A percentile compares a stretch with the other conserved stretches of the same genome.
Conservation (phyloP, 1,140 invertebrate species). For the Medauroidea extradentata region DNA sequence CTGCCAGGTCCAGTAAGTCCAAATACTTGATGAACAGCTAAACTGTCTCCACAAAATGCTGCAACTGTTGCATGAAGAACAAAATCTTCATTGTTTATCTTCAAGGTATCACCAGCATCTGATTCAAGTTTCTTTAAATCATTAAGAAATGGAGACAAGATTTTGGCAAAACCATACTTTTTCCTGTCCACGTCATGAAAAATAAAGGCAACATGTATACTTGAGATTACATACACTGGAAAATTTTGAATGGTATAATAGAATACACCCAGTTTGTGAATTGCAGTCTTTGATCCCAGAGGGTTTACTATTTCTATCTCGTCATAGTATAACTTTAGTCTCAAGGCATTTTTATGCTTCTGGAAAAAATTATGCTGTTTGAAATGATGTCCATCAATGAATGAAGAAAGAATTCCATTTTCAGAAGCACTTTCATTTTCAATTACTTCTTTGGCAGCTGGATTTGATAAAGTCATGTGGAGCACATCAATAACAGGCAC, state of each 20-base stretch:
- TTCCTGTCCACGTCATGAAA: conserved; percentile 11
- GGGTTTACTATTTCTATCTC: conserved; percentile 22
- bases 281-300: conserved; percentile 19
- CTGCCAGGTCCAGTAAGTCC: conserved; percentile 21
- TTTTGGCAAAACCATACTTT: conserved; percentile 2
- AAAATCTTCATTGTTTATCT: conserved; percentile 9
- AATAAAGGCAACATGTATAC: conserved; percentile 15
- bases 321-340: conserved; percentile 9
- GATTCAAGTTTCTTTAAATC: conserved; percentile 1
- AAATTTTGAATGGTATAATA: conserved; percentile 16
- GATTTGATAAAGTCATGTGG: neutral
- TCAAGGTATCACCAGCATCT: neutral
- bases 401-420: neutral
- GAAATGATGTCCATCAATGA: neutral
- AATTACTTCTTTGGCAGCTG: neutral
- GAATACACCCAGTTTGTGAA: conserved; percentile 19
- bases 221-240: conserved; percentile 12
- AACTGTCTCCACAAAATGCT: conserved; percentile 23
- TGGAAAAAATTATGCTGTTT: neutral
- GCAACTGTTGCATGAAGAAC: conserved; percentile 20
- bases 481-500: neutral
- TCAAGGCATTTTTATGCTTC: neutral
- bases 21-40: conserved; percentile 27
- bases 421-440: too few relatives aligned
- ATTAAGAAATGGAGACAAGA: conserved; percentile 5